Conservation (phyloP, 2,888 invertebrate species). For the Hedya salicella region DNA sequence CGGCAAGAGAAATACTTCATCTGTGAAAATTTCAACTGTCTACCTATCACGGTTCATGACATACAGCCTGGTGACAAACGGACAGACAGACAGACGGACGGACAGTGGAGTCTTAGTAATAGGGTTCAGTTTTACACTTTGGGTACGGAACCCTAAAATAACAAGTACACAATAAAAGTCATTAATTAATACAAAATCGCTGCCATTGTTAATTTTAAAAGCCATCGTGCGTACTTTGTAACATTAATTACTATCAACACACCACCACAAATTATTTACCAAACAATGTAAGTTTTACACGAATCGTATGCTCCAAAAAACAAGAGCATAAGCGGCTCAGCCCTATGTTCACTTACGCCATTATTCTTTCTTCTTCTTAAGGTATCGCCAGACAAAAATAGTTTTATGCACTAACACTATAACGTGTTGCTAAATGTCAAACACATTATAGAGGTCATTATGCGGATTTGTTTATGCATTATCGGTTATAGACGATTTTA, state of each 20-base stretch:
- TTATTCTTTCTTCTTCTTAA: neutral
- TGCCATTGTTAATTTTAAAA: too few relatives aligned
- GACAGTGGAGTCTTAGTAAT: too few relatives aligned
- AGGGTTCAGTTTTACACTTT: too few relatives aligned
- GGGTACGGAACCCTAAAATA: too few relatives aligned
- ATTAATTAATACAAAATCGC: too few relatives aligned
- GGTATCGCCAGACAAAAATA: constrained; percentile 20
- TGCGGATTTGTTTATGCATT: constrained; percentile 32
- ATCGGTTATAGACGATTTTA: constrained; percentile 32
- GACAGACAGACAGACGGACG: too few relatives aligned
- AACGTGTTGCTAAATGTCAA: constrained; percentile 52
- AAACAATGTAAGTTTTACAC: constrained; percentile 22
- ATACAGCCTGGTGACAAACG: too few relatives aligned
- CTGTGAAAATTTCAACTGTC: too few relatives aligned
- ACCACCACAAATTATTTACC: constrained; percentile 15
- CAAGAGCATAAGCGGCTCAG: neutral
- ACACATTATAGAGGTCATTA: constrained; percentile 42
- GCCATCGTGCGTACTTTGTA: too few relatives aligned
- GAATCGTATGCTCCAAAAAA: neutral
- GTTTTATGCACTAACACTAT: constrained; percentile 30
- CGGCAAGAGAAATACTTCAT: too few relatives aligned
- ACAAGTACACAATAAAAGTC: too few relatives aligned
- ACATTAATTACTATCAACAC: constrained; percentile 44
- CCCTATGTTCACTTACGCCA: neutral
- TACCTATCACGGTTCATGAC: too few relatives aligned